Base-by-base conservation (phyloP, 2,888 invertebrate species). In the Peribatodes rhomboidaria region DNA sequence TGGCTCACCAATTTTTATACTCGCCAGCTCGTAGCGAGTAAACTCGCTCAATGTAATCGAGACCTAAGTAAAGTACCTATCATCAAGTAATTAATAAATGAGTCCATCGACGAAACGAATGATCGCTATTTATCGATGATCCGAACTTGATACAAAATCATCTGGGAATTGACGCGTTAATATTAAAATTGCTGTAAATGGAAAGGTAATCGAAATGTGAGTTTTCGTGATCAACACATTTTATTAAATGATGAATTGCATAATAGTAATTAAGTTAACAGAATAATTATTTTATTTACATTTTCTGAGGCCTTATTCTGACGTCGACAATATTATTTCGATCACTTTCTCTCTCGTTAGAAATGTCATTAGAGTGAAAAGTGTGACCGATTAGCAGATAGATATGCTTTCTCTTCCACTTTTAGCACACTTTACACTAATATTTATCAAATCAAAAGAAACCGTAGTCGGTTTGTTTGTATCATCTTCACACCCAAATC, bases 21-120 rank as follows among this genome's bases (percentile, higher is more conserved):
- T n/a, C n/a, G n/a, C n/a, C n/a, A n/a, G n/a, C n/a, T n/a, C n/a
- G n/a, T n/a, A n/a, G n/a, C n/a, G n/a, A n/a, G n/a, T n/a, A n/a
- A n/a, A n/a, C n/a, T n/a, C n/a, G n/a, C n/a, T n/a, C n/a, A n/a
- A n/a, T n/a, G n/a, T n/a, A n/a, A n/a, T n/a, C n/a, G n/a, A n/a
- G n/a, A n/a, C n/a, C n/a, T n/a, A n/a, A n/a, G n/a, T n/a, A n/a
- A n/a, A 27, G 27, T 27, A 27, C 27, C 27, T 6, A 46, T 58
- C 44, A 62, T 44, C 35, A 14, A 52, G 62, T 68, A 52, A 71
- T 66, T 69, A 52, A 60, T 44, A 58, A 59, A 62, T 68, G 33
- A 52, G 39, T 58, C 58, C 53, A 33, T 49, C 42, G 46, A 53
- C 22, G 61, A 16, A 35, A 33, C 35, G 22, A 44, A 16, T 41